Evolutionary conservation across 2,888 invertebrate genomes (phyloP).

Genomic region (Chrysolina oricalcia): DNA sequence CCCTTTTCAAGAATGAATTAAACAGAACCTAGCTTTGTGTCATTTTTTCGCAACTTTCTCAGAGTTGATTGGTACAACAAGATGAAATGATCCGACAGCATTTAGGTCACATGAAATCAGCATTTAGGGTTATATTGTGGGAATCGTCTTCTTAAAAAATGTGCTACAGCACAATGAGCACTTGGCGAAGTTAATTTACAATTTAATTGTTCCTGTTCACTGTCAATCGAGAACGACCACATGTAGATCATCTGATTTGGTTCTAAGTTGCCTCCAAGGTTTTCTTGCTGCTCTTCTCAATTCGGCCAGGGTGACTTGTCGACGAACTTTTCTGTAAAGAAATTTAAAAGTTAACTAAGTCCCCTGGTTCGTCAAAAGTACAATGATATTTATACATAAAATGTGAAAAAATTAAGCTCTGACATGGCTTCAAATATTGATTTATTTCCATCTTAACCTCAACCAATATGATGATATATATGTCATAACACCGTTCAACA

Average conservation of each 20-base stretch:
- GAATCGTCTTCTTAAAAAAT: conserved; percentile 44
- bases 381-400: too few relatives aligned
- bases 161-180: conserved; percentile 64
- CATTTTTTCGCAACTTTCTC: neutral
- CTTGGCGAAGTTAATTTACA: conserved; percentile 62
- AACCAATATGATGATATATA: too few relatives aligned
- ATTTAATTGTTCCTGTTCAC: conserved; percentile 57
- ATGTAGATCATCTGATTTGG: conserved; percentile 74
- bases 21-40: neutral
- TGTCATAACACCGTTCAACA: too few relatives aligned
- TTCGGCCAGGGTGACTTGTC: conserved; percentile 85
- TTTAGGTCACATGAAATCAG: conserved; percentile 25
- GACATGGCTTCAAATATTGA: too few relatives aligned
- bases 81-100: neutral
- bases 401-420: too few relatives aligned
- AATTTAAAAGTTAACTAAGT: too few relatives aligned
- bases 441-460: too few relatives aligned
- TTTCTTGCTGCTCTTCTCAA: conserved; percentile 89
- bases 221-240: conserved; percentile 86
- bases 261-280: conserved; percentile 82
- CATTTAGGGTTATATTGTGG: conserved; percentile 29
- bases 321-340: conserved; percentile 84
- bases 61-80: neutral
- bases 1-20: neutral
- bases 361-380: too few relatives aligned